Base-by-base conservation (phyloP, 2,888 invertebrate genomes). In the Shargacucullia verbasci region DNA sequence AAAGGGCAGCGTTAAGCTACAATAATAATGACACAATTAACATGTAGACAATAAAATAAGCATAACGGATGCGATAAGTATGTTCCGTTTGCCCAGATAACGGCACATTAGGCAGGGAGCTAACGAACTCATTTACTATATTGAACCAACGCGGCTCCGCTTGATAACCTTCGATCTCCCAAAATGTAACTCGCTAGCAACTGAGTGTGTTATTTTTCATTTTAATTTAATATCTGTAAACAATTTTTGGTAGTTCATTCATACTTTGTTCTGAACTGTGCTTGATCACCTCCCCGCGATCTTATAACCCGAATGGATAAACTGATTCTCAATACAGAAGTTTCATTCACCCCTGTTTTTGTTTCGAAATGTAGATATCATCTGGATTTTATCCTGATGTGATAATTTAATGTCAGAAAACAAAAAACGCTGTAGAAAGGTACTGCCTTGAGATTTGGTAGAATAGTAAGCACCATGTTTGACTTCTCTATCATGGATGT, bases 1-100 rank as follows among this genome's bases (percentile, higher is more conserved):
- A 59, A 41, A 58, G 66, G 45, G 40, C 31, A 57, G 71, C 71
- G 66, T 58, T 41, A 67, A 71, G 49, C 48, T 56, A 44, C 61
- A 72, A 58, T 62, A 62, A 72, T 68, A 71, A 73, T 73, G 73
- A 72, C 76, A 76, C 73, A 76, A 76, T 76, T 68, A 55, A 72
- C 52, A 68, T 72, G 52, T 64, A 60, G 76, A 55, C 63, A 62
- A 58, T 71, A 59, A 59, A 59, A 71, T 53, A 56, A 62, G 50
- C 53, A 71, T 81, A 85, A 80, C 91, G 91, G 91, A 91, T 90
- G 90, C 79, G 77, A 91, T 91, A 90, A 88, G 78, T 52, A 60
- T 85, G 88, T 91, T 88, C 91, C 90, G 91, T 82, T 85, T 85
- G 83, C 79, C 72, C 58, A 80, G 91, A 91, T 91, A 91, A 89